Evolutionary conservation across 2,888 invertebrate species (phyloP).

Genomic region (Caenorhabditis sp.): DNA sequence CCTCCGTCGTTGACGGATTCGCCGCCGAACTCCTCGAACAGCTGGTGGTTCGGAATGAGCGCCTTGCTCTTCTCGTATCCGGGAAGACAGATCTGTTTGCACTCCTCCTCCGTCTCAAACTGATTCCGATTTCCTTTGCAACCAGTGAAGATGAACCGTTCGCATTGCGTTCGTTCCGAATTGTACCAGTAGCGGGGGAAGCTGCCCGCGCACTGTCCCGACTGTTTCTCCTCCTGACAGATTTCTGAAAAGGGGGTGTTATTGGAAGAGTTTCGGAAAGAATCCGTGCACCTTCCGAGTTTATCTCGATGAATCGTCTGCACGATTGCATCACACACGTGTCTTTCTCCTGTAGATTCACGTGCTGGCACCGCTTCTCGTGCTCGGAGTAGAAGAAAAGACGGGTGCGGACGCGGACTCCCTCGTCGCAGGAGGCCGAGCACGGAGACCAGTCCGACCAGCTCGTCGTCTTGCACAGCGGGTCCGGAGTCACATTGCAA

Average conservation of each 20-base stretch:
- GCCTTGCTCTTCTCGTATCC: constrained; percentile 75
- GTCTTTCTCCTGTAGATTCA: constrained; percentile 78
- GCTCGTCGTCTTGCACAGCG: constrained; percentile 77
- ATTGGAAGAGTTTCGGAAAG: too few relatives aligned
- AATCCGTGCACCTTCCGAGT: too few relatives aligned
- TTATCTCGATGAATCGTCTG: constrained; percentile 70
- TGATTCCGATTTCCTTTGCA: constrained; percentile 83
- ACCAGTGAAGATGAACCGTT: constrained; percentile 89
- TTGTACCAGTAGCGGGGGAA: constrained; percentile 93
- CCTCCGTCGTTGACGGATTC: constrained; percentile 69
- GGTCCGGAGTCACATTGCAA: constrained; percentile 77
- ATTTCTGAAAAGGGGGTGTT: too few relatives aligned
- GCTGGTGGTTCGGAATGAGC: constrained; percentile 74
- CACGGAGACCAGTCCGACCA: constrained; percentile 81
- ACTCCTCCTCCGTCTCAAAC: constrained; percentile 80
- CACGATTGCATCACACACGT: constrained; percentile 76
- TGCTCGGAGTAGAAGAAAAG: constrained; percentile 79
- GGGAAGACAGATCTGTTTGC: constrained; percentile 79
- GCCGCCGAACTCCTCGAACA: constrained; percentile 73
- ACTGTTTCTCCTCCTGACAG: constrained; percentile 87
- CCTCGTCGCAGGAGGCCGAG: constrained; percentile 81
- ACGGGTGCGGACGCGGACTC: constrained; percentile 82
- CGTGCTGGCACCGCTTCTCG: constrained; percentile 68
- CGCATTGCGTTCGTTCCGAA: constrained; percentile 84
- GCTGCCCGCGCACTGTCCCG: constrained; percentile 90